These are phyloP conservation scores for Diorhabda carinulata DNA, from an alignment of 1,140 invertebrate species.

Conservation along the genomic window DNA sequence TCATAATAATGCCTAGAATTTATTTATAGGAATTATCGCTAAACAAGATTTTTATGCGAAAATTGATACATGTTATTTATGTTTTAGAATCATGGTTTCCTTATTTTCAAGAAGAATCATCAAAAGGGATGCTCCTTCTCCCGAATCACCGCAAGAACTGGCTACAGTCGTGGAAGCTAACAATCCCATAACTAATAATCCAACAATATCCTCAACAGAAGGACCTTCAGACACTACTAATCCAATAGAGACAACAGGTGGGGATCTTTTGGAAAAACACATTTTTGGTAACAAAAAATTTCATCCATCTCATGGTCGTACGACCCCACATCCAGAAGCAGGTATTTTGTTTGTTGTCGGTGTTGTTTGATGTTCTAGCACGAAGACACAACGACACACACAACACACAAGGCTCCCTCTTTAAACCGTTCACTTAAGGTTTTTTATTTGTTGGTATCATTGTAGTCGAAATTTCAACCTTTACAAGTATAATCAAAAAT, in stretches of 20 bases:
- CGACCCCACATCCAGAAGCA: conserved; percentile 30
- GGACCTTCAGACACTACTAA: not conserved
- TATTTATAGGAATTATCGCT: not conserved
- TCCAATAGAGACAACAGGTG: conserved; percentile 11
- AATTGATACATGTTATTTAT: not conserved
- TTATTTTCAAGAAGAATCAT: conserved; percentile 6
- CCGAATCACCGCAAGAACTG: not conserved
- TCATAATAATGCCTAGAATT: not conserved
- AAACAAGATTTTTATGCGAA: not conserved
- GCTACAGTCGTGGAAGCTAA: not conserved
- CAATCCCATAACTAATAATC: not conserved
- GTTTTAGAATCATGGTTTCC: conserved; percentile 17
- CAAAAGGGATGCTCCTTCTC: conserved; percentile 4
- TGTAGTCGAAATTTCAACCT: too few species aligned
- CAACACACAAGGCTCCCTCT: too few species aligned
- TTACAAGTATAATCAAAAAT: too few species aligned
- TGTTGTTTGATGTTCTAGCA: not conserved
- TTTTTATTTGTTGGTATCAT: too few species aligned
- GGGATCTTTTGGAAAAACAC: conserved; percentile 16
- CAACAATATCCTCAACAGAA: not conserved
- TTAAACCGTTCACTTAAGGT: too few species aligned
- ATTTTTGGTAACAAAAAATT: conserved; percentile 34
- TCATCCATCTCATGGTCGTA: conserved; percentile 33
- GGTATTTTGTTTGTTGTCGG: conserved; percentile 24
- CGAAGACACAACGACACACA: too few species aligned